phyloP scores from a whole-genome alignment of 2,888 invertebrate genomes.

The Drosophila stalkeri region DNA sequence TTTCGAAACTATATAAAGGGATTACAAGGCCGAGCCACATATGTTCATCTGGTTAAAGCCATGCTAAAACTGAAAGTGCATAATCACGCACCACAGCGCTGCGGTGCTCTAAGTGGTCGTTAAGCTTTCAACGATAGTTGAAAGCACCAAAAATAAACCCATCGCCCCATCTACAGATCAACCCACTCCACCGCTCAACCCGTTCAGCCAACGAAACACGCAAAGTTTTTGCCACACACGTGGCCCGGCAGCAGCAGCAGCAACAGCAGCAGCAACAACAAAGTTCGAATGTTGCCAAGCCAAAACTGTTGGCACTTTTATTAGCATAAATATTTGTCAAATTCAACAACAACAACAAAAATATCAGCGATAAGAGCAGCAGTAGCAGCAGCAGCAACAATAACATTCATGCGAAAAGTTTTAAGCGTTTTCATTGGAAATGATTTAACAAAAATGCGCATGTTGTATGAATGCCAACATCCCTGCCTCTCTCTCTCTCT shows the following conservation, averaged over 20 bases:
- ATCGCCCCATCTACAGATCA: neutral
- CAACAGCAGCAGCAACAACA: slow-evolving; percentile 10
- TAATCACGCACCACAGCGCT: slow-evolving; percentile 54
- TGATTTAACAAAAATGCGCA: slow-evolving; percentile 68
- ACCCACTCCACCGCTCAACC: neutral
- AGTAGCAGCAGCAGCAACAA: slow-evolving; percentile 51
- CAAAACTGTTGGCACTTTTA: slow-evolving; percentile 63
- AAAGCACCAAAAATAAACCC: slow-evolving; percentile 18
- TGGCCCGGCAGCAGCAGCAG: slow-evolving; percentile 17
- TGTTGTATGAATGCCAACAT: slow-evolving; percentile 28
- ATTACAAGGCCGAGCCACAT: slow-evolving; percentile 9
- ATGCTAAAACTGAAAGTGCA: slow-evolving; percentile 43
- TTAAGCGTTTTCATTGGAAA: slow-evolving; percentile 75
- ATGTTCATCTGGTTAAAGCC: slow-evolving; percentile 14
- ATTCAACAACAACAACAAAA: slow-evolving; percentile 47
- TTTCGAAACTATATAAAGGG: slow-evolving; percentile 12
- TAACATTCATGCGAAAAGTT: slow-evolving; percentile 73
- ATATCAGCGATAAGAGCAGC: slow-evolving; percentile 6
- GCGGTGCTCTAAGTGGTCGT: slow-evolving; percentile 64
- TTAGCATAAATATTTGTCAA: slow-evolving; percentile 80
- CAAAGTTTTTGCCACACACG: slow-evolving; percentile 52
- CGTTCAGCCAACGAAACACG: slow-evolving; percentile 15
- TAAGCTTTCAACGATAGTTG: slow-evolving; percentile 61
- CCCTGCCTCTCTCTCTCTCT: slow-evolving; percentile 43
- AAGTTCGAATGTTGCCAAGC: slow-evolving; percentile 55